Evolutionary conservation across 2,888 invertebrate genomes (phyloP).

Genomic region (Mayetiola destructor): DNA sequence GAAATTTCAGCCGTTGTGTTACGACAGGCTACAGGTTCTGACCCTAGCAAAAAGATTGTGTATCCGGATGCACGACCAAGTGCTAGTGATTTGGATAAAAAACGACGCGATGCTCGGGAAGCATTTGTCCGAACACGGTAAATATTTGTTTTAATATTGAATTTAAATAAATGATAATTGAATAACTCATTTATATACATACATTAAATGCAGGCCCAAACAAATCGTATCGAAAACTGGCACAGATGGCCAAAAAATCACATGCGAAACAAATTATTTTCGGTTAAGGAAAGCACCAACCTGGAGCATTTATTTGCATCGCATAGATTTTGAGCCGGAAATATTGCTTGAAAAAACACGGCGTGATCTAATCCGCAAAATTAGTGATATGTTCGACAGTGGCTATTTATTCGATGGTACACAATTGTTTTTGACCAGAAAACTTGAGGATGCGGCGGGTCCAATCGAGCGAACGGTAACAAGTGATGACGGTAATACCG

Average conservation of each 20-base stretch:
- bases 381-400: slow-evolving; percentile 41
- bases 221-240: slow-evolving; percentile 33
- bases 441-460: slow-evolving; percentile 39
- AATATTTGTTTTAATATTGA: not conserved
- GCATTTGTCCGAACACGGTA: not conserved
- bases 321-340: slow-evolving; percentile 59
- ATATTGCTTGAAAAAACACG: slow-evolving; percentile 50
- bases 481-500: slow-evolving; percentile 36
- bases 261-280: slow-evolving; percentile 54
- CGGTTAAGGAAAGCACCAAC: slow-evolving; percentile 45
- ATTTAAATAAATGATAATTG: not conserved
- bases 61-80: not conserved
- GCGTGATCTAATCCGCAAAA: slow-evolving; percentile 43
- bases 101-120: not conserved
- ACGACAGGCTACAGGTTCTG: not conserved
- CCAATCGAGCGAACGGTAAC: slow-evolving; percentile 35
- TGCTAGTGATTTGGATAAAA: not conserved
- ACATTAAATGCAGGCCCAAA: slow-evolving; percentile 26
- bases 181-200: not conserved
- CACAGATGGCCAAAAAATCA: slow-evolving; percentile 35
- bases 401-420: slow-evolving; percentile 67
- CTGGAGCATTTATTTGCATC: slow-evolving; percentile 62
- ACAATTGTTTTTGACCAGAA: slow-evolving; percentile 46
- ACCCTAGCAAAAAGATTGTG: not conserved
- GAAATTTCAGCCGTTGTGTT: not conserved